Evolutionary conservation across 2,113 vertebrate species (phyloP).

Genomic region (Burhinus oedicnemus): DNA sequence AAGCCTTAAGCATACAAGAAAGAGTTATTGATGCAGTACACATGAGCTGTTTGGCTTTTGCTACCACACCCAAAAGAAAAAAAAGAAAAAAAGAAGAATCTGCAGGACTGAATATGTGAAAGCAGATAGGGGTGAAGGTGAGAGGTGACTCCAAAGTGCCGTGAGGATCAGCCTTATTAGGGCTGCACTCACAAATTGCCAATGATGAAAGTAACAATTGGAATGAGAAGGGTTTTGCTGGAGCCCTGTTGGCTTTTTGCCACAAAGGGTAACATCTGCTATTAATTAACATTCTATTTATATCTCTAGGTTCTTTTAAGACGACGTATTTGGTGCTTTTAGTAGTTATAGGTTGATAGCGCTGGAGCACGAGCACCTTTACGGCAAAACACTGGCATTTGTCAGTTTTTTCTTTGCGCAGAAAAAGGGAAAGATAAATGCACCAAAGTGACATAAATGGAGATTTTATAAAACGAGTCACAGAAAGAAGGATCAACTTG

Average conservation of each 20-base stretch:
- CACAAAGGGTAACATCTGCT: background rate
- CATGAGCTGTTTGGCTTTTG: background rate
- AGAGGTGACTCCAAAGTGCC: background rate
- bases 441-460: background rate
- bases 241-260: background rate
- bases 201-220: background rate
- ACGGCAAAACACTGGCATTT: background rate
- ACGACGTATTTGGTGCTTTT: background rate
- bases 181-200: background rate
- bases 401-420: background rate
- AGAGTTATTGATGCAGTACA: background rate
- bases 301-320: background rate
- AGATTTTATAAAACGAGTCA: background rate
- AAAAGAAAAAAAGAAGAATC: background rate
- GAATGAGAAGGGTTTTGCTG: background rate
- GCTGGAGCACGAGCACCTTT: background rate
- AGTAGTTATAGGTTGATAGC: background rate
- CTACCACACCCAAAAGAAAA: background rate
- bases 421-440: background rate
- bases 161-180: background rate
- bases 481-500: background rate
- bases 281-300: slow-evolving; percentile 4
- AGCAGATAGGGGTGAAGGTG: background rate
- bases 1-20: background rate
- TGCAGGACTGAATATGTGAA: background rate